Percentiles rank a stretch among this genome's conserved stretches.
phyloP scores from a whole-genome alignment of 2,888 invertebrate species.

The Limenitis camilla region DNA sequence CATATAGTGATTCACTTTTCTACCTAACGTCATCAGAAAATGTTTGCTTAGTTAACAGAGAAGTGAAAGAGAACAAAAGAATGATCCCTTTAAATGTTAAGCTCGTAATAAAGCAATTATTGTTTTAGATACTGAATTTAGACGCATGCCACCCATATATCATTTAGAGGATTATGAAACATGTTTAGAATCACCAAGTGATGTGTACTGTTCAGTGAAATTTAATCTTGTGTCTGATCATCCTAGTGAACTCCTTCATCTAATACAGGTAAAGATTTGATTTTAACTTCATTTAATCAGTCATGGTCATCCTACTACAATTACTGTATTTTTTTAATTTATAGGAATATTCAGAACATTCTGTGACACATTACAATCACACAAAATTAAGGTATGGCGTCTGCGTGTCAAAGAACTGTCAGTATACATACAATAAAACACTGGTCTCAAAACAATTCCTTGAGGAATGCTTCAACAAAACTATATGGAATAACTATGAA shows the following conservation, averaged over 20 bases:
- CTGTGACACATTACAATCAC: constrained; percentile 53
- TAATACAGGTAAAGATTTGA: constrained; percentile 33
- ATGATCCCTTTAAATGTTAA: too few species aligned
- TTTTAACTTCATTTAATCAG: too few species aligned
- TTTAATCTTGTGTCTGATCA: constrained; percentile 29
- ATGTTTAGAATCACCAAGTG: constrained; percentile 26
- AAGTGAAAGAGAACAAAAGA: not conserved
- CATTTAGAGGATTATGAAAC: constrained; percentile 30
- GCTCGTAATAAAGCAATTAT: too few species aligned
- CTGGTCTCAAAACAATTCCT: constrained; percentile 35
- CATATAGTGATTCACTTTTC: not conserved
- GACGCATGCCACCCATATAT: constrained; percentile 31
- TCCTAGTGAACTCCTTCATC: constrained; percentile 25
- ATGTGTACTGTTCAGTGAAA: constrained; percentile 29
- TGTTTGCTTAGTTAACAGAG: not conserved
- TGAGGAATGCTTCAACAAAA: constrained; percentile 49
- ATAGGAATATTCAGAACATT: constrained; percentile 51
- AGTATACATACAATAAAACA: constrained; percentile 23
- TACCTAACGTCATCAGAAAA: not conserved
- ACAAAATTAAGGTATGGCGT: constrained; percentile 52
- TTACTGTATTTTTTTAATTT: constrained; percentile 18
- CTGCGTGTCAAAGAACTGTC: constrained; percentile 46
- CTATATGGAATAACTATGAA: constrained; percentile 39
- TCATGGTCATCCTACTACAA: constrained; percentile 6
- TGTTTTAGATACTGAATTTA: constrained; percentile 29